phyloP scores from a whole-genome alignment of 2,113 vertebrate species.

The Mystacornis crossleyi region DNA sequence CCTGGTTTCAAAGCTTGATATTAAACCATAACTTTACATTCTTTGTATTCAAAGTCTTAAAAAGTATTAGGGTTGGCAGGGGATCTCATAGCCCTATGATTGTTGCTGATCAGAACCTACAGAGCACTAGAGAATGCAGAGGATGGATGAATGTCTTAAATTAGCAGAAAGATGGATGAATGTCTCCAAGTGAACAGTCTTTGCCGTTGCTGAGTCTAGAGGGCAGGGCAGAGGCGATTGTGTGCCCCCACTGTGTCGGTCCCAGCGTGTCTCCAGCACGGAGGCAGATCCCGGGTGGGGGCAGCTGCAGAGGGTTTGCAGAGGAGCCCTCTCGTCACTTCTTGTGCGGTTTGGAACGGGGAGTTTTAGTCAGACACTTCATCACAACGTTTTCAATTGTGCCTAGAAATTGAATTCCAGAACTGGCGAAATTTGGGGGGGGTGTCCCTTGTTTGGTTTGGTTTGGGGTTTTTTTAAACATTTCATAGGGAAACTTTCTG shows the following conservation, averaged over 20 bases:
- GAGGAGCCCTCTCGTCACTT: conserved; percentile 12
- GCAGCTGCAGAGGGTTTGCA: conserved; percentile 33
- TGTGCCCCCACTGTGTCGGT: conserved; percentile 54
- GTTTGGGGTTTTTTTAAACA: not conserved
- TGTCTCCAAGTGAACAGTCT: conserved; percentile 62
- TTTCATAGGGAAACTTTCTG: conserved; percentile 58
- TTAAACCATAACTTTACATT: conserved; percentile 79
- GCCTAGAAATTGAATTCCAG: conserved; percentile 68
- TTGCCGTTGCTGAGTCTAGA: conserved; percentile 52
- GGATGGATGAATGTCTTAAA: conserved; percentile 68
- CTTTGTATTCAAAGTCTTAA: conserved; percentile 80
- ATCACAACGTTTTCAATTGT: conserved; percentile 54
- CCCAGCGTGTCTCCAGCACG: conserved; percentile 3
- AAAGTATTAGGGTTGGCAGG: conserved; percentile 71
- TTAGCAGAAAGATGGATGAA: conserved; percentile 64
- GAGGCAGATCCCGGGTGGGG: not conserved
- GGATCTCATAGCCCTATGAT: conserved; percentile 70
- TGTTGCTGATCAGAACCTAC: conserved; percentile 69
- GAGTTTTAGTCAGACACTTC: conserved; percentile 39
- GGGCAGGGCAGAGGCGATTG: conserved; percentile 39
- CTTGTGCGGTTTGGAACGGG: conserved; percentile 38
- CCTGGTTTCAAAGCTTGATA: conserved; percentile 80
- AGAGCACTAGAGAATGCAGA: conserved; percentile 69
- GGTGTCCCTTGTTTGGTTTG: not conserved
- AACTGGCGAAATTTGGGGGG: conserved; percentile 16